Evolutionary conservation across 2,113 vertebrate species (phyloP).

Genomic region (Xiphophorus couchianus): DNA sequence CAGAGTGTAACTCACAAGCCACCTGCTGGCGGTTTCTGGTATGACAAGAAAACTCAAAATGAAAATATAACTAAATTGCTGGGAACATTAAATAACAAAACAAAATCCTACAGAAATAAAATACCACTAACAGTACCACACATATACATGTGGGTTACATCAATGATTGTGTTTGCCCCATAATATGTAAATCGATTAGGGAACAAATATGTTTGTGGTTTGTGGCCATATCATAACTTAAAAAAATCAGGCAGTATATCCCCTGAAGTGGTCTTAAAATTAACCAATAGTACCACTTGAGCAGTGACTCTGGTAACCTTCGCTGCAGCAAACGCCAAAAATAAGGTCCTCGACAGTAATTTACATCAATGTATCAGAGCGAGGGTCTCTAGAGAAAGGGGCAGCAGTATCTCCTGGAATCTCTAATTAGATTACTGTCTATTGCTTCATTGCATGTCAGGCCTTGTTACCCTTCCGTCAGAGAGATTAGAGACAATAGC

Average conservation of each 20-base stretch:
- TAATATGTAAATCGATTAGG: constrained; percentile 77
- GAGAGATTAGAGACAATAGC: constrained; percentile 80
- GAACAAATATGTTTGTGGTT: constrained; percentile 61
- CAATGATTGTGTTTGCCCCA: constrained; percentile 80
- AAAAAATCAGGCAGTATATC: constrained; percentile 31
- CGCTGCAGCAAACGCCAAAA: constrained; percentile 73
- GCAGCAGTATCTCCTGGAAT: constrained; percentile 77
- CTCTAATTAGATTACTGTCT: constrained; percentile 84
- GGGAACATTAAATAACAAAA: too few relatives aligned
- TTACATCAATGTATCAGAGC: constrained; percentile 74
- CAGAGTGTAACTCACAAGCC: too few relatives aligned
- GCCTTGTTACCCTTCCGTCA: constrained; percentile 78
- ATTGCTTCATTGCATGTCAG: constrained; percentile 80
- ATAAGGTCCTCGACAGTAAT: constrained; percentile 76
- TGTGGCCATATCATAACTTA: constrained; percentile 31
- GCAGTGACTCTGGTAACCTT: constrained; percentile 51
- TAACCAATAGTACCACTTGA: constrained; percentile 24
- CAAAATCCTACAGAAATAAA: too few relatives aligned
- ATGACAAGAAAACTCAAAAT: too few relatives aligned
- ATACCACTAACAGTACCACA: too few relatives aligned
- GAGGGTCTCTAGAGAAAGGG: constrained; percentile 72
- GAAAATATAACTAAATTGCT: too few relatives aligned
- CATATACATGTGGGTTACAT: too few relatives aligned
- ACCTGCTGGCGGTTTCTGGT: too few relatives aligned
- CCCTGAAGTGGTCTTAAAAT: constrained; percentile 60